These are phyloP conservation scores for Neoseiulus cucumeris DNA, from an alignment of 1,140 invertebrate genomes.

Conservation along the genomic window DNA sequence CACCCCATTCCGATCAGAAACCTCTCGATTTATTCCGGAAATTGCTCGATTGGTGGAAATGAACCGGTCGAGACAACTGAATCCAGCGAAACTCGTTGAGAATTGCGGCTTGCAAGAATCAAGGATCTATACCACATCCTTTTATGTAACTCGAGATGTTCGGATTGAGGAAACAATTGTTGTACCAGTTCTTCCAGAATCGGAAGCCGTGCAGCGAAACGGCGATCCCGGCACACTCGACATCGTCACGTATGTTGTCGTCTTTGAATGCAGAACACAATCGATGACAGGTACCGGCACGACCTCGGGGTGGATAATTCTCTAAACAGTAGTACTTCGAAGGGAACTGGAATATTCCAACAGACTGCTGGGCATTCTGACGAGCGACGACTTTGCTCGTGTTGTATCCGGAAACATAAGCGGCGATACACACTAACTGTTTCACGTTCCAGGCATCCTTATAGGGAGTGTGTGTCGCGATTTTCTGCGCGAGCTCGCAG, in stretches of 20 bases:
- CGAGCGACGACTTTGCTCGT: not conserved
- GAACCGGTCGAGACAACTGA: too few species aligned
- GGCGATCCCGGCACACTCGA: conserved; percentile 2
- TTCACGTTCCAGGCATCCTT: conserved; percentile 6
- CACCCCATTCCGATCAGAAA: too few species aligned
- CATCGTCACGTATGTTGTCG: conserved; percentile 6
- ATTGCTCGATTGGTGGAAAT: too few species aligned
- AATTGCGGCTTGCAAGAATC: too few species aligned
- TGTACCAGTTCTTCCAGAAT: conserved; percentile 2
- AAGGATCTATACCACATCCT: not conserved
- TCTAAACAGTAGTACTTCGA: not conserved
- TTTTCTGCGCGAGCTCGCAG: not conserved
- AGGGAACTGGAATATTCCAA: not conserved
- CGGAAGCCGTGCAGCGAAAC: not conserved
- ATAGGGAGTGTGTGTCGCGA: not conserved
- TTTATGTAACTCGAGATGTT: not conserved
- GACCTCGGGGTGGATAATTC: not conserved
- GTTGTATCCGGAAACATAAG: not conserved
- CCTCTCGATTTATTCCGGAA: too few species aligned
- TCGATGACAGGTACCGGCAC: not conserved
- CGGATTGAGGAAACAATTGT: not conserved
- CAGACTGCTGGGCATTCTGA: not conserved
- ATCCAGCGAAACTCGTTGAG: too few species aligned
- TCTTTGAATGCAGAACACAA: not conserved
- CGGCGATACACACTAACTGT: conserved; percentile 1